Base-by-base conservation (phyloP, 2,113 vertebrate genomes). In the Centrocercus urophasianus region DNA sequence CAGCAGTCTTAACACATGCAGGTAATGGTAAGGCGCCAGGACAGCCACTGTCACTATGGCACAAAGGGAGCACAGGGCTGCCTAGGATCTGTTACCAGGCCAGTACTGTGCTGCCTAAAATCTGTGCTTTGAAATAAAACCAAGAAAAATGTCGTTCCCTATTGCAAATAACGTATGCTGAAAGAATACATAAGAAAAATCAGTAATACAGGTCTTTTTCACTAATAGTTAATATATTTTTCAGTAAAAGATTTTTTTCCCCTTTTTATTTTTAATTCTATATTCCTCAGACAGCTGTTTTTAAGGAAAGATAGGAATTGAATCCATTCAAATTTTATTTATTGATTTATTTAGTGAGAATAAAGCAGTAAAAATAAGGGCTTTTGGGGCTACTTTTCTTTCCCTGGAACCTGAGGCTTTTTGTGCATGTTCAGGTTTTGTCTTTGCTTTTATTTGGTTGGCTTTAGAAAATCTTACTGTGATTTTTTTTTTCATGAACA, bases 21-120 rank as follows among this genome's bases (percentile, higher is more conserved):
- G 30, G 9, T 45, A 20, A 56, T 75, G 63, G 5, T 3, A 2
- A 71, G 10, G 5, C 21, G 34, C 45, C 8, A 42, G 25, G 11
- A 47, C 0, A 14, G n/a, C 64, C 21, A 1, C 32, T 47, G 43
- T 60, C 2, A 0, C 17, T 12, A 27, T 13, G n/a, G n/a, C 57
- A 34, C 57, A 60, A 57, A 64, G 13, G 34, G 59, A 28, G 13
- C 14, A 18, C 4, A 15, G 8, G 4, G 73, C 43, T 65, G 11
- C n/a, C 13, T 52, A 38, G 43, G n/a, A 34, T 61, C 32, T 3
- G 0, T 34, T 69, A 57, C 20, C 28, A 25, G 28, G 48, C 10
- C 3, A 8, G 13, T 34, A 20, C 7, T 6, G 36, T 83, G 24
- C 36, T 56, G 45, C 42, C 27, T 66, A 38, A 72, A 79, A 74